Evolutionary conservation across 2,888 invertebrate genomes (phyloP).

Genomic region (Kryphioiulus occultus): DNA sequence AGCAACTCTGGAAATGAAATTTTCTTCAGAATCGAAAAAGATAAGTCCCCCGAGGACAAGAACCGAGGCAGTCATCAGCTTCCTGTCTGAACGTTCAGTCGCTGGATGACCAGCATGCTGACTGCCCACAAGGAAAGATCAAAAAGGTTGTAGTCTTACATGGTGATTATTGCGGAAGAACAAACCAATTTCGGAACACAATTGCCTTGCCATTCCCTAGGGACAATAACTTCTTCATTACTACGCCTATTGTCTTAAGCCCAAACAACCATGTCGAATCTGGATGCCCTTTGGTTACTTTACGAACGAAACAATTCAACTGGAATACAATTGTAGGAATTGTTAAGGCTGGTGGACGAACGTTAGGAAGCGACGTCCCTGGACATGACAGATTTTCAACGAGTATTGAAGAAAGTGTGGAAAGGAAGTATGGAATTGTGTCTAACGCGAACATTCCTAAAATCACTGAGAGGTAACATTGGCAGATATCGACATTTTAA

Average conservation of each 20-base stretch:
- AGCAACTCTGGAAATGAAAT: conserved; percentile 50
- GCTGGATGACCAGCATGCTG: conserved; percentile 7
- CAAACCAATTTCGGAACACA: conserved; percentile 18
- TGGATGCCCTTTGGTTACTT: conserved; percentile 13
- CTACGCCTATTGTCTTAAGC: conserved; percentile 28
- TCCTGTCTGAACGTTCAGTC: conserved; percentile 9
- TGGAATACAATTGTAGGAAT: background rate
- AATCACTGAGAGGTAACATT: too few relatives aligned
- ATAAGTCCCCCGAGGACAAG: conserved; percentile 45
- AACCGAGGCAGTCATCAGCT: conserved; percentile 42
- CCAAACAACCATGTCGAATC: conserved; percentile 20
- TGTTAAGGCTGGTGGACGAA: background rate
- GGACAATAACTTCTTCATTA: conserved; percentile 35
- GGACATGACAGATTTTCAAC: background rate
- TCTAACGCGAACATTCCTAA: too few relatives aligned
- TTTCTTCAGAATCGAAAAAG: conserved; percentile 48
- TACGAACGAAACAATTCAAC: background rate
- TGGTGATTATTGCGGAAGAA: conserved; percentile 31
- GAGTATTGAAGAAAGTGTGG: background rate
- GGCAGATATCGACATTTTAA: too few relatives aligned
- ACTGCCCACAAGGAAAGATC: conserved; percentile 31
- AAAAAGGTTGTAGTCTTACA: conserved; percentile 31
- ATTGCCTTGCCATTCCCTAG: background rate
- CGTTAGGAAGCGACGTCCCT: background rate
- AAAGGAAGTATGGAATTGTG: background rate